Conservation (phyloP, 1,140 invertebrate species). For the Drosophila tropicalis region DNA sequence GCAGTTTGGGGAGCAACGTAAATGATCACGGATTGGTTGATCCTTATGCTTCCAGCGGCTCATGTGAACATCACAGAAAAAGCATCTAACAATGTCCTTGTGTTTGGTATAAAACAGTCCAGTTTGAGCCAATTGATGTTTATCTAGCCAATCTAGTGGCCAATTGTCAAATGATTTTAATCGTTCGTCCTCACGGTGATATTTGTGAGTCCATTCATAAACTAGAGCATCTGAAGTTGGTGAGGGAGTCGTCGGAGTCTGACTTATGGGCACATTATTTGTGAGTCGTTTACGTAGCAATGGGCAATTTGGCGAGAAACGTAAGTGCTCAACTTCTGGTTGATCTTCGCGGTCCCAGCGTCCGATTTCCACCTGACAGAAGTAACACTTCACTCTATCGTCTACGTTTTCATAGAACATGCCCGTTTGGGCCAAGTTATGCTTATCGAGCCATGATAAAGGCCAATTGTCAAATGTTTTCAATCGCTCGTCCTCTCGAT, state of each 20-base stretch:
- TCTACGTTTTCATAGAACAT: slow-evolving; percentile 90
- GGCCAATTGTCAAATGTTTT: slow-evolving; percentile 87
- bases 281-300: slow-evolving; percentile 87
- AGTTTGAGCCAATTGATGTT: slow-evolving; percentile 87
- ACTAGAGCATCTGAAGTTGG: neutral
- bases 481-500: slow-evolving; percentile 84
- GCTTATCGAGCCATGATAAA: slow-evolving; percentile 84
- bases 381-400: slow-evolving; percentile 92
- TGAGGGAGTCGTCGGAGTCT: slow-evolving; percentile 11
- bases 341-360: slow-evolving; percentile 92
- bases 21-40: slow-evolving; percentile 91
- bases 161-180: slow-evolving; percentile 86
- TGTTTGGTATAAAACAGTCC: slow-evolving; percentile 92
- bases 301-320: slow-evolving; percentile 91
- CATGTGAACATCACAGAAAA: slow-evolving; percentile 93
- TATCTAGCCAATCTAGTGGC: slow-evolving; percentile 85
- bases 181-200: slow-evolving; percentile 83
- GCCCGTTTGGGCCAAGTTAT: slow-evolving; percentile 88
- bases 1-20: slow-evolving; percentile 90
- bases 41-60: slow-evolving; percentile 91
- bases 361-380: slow-evolving; percentile 92
- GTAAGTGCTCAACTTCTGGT: slow-evolving; percentile 91
- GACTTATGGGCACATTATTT: slow-evolving; percentile 86
- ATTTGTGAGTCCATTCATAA: slow-evolving; percentile 26
- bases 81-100: slow-evolving; percentile 90